Evolutionary conservation across 2,797 vertebrate genomes (phyloP).

Genomic region (Delichon dasypus): DNA sequence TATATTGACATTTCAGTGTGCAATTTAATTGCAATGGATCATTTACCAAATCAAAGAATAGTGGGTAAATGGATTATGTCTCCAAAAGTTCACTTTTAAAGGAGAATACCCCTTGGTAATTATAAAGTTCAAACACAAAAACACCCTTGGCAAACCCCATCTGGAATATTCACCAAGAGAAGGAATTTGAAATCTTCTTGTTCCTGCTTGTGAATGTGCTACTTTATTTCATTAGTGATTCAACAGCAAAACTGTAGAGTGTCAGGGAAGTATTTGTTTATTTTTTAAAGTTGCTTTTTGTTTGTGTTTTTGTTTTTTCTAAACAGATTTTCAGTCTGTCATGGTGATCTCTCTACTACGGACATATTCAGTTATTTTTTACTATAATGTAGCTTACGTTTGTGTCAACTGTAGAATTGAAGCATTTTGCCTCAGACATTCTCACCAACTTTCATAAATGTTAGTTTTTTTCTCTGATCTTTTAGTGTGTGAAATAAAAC

Average conservation of each 20-base stretch:
- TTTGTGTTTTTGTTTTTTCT: background rate
- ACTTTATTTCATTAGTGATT: background rate
- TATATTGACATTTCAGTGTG: background rate
- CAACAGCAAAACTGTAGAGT: background rate
- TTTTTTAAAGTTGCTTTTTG: background rate
- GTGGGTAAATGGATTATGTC: background rate
- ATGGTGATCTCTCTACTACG: background rate
- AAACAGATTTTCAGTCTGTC: background rate
- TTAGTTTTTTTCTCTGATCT: constrained; percentile 1
- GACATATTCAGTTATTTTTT: background rate
- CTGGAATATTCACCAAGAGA: background rate
- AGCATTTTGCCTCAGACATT: background rate
- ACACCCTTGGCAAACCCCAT: background rate
- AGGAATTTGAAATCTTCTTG: background rate
- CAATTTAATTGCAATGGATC: background rate
- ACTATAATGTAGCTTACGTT: background rate
- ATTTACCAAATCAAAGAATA: background rate
- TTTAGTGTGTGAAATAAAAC: background rate
- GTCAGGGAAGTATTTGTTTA: background rate
- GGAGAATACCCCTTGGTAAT: background rate
- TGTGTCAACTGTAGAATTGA: background rate
- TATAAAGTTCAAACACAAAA: background rate
- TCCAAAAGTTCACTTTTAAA: background rate
- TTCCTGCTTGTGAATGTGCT: background rate
- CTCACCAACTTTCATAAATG: background rate